Evolutionary conservation across 1,140 invertebrate genomes (phyloP).

Genomic region (Oppia nitens): DNA sequence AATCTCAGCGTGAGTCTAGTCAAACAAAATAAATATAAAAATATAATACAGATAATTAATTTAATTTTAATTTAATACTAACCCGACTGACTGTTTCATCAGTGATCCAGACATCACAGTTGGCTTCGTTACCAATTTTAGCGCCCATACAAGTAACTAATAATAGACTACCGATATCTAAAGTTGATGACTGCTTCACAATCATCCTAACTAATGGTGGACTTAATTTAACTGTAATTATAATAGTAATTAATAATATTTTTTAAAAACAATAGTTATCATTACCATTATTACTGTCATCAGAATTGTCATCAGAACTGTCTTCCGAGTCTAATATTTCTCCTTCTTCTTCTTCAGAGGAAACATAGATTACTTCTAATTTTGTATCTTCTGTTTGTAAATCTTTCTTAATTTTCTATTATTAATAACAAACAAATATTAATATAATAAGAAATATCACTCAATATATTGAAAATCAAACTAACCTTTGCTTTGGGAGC

Average conservation of each 20-base stretch:
- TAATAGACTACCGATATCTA: constrained; percentile 58
- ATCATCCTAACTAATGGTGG: constrained; percentile 62
- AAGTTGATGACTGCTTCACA: constrained; percentile 48
- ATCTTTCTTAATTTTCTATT: no score
- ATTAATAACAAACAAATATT: constrained; percentile 8
- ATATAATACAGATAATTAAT: background rate
- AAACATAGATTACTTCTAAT: background rate
- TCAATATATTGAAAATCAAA: background rate
- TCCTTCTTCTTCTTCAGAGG: background rate
- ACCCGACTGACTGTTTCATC: constrained; percentile 66
- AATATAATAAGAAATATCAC: background rate
- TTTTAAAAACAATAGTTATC: background rate
- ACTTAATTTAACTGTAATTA: background rate
- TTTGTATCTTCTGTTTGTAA: no score
- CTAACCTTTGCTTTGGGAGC: background rate
- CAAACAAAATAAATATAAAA: constrained; percentile 34
- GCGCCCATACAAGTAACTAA: constrained; percentile 73
- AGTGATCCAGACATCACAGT: constrained; percentile 46
- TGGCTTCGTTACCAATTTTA: constrained; percentile 59
- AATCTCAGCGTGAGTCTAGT: constrained; percentile 44
- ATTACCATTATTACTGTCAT: background rate
- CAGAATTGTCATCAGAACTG: constrained; percentile 34
- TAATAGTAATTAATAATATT: background rate
- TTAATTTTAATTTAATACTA: constrained; percentile 17
- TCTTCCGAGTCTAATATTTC: constrained; percentile 26